Base-by-base conservation (phyloP, 2,888 invertebrate species). In the Acanthosepion pharaonis region DNA sequence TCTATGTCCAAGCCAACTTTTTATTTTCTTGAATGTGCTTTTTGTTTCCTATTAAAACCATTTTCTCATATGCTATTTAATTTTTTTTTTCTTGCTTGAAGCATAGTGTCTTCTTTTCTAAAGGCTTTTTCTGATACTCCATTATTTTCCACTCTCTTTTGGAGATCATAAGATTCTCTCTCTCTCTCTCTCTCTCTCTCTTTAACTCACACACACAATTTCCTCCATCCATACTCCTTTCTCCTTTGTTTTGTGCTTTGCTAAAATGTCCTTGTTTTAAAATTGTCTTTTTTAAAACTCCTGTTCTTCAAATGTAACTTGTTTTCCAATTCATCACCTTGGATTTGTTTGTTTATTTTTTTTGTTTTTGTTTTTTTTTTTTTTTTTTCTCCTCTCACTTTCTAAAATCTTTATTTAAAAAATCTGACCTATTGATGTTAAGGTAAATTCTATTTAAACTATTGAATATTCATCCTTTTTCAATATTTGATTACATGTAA, bases 391-490 rank as follows among this genome's bases (percentile, higher is more conserved):
- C 20, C 23, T 55, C 55, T 78, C 78, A n/a, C 28, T 78, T n/a
- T 78, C n/a, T 11, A 11, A 78, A 33, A 78, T 78, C 78, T 78
- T 78, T 78, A 78, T 78, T 33, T 78, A 15, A 59, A 42, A 59
- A 59, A 33, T 78, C 78, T 78, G n/a, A 78, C n/a, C n/a, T 78
- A n/a, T 78, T 78, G 78, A 78, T 78, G n/a, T 33, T n/a, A 18
- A 15, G 78, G 78, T 78, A 78, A 78, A 78, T 78, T 78, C 78
- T 78, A n/a, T 78, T 78, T 78, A n/a, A 78, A 78, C 78, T n/a
- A 78, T 78, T 78, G 78, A 78, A n/a, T 78, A 78, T 78, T 78
- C 78, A 78, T 78, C 33, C 78, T 78, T 78, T 78, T n/a, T n/a
- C 78, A 78, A 78, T 78, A 9, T 78, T 78, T 78, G 9, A 15